Conservation (phyloP, 2,888 invertebrate genomes). For the Alsophila aescularia region DNA sequence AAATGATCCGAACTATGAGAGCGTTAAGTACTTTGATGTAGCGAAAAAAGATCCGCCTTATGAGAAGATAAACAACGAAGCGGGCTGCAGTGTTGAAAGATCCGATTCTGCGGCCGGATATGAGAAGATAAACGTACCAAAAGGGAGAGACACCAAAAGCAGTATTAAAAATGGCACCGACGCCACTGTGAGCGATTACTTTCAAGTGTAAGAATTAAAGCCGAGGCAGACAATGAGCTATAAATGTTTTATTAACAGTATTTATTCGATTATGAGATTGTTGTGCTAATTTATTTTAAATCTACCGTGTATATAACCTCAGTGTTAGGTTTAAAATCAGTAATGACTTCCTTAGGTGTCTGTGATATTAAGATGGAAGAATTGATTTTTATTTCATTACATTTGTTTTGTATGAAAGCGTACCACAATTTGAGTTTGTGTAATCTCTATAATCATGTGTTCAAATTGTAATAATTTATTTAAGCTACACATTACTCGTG, state of each 20-base stretch:
- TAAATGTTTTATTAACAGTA: constrained; percentile 54
- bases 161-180: constrained; percentile 75
- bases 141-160: constrained; percentile 63
- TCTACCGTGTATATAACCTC: constrained; percentile 64
- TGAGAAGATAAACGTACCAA: constrained; percentile 71
- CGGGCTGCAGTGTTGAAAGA: constrained; percentile 56
- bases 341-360: constrained; percentile 79
- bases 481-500: constrained; percentile 42
- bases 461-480: constrained; percentile 50
- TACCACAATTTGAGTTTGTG: constrained; percentile 48
- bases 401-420: constrained; percentile 46
- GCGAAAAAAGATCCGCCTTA: constrained; percentile 87
- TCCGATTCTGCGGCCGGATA: constrained; percentile 76
- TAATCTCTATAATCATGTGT: constrained; percentile 65
- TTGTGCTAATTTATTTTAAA: constrained; percentile 67
- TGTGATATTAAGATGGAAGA: constrained; percentile 71
- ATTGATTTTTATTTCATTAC: constrained; percentile 57
- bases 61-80: constrained; percentile 82
- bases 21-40: constrained; percentile 89
- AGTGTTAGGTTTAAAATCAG: constrained; percentile 60
- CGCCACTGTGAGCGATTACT: constrained; percentile 75
- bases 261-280: constrained; percentile 62
- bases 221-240: constrained; percentile 41
- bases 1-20: constrained; percentile 92
- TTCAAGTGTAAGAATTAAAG: constrained; percentile 65